phyloP scores from a whole-genome alignment of 2,113 vertebrate genomes.

The Ceyx cyanopectus region DNA sequence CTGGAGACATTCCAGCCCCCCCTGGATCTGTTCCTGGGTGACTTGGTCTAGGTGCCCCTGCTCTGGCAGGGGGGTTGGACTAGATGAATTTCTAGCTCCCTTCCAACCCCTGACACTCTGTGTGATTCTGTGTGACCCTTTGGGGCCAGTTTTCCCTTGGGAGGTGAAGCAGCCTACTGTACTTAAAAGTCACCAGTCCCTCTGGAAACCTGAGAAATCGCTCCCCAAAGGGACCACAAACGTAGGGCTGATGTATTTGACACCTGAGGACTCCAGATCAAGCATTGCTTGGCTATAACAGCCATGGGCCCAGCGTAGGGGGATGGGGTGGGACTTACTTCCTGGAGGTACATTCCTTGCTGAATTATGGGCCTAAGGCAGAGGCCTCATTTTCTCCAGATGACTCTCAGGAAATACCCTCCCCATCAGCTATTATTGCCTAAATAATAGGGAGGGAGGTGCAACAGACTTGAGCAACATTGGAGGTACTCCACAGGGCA shows the following conservation, averaged over 20 bases:
- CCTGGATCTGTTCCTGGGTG: no score
- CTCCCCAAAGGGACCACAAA: not conserved
- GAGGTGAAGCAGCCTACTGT: not conserved
- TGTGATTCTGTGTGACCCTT: not conserved
- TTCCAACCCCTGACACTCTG: no score
- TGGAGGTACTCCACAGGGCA: constrained; percentile 23
- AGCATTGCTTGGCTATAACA: not conserved
- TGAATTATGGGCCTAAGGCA: constrained; percentile 43
- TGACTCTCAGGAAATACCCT: constrained; percentile 68
- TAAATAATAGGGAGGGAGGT: constrained; percentile 61
- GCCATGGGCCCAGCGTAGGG: not conserved
- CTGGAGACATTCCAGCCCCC: no score
- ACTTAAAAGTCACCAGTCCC: not conserved
- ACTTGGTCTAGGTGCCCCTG: no score
- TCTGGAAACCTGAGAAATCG: not conserved
- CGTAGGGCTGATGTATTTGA: not conserved
- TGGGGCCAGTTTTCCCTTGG: not conserved
- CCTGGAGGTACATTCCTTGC: not conserved
- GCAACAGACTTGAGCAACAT: not conserved
- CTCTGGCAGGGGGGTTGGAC: no score
- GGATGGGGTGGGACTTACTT: constrained; percentile 26
- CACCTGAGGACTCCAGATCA: not conserved
- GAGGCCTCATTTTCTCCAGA: constrained; percentile 46
- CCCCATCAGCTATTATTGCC: constrained; percentile 60
- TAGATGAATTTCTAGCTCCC: no score